A percentile compares a stretch with the other conserved stretches of the same genome.
Evolutionary conservation across 1,140 invertebrate species (phyloP).

Genomic region (Lepidurus apus): DNA sequence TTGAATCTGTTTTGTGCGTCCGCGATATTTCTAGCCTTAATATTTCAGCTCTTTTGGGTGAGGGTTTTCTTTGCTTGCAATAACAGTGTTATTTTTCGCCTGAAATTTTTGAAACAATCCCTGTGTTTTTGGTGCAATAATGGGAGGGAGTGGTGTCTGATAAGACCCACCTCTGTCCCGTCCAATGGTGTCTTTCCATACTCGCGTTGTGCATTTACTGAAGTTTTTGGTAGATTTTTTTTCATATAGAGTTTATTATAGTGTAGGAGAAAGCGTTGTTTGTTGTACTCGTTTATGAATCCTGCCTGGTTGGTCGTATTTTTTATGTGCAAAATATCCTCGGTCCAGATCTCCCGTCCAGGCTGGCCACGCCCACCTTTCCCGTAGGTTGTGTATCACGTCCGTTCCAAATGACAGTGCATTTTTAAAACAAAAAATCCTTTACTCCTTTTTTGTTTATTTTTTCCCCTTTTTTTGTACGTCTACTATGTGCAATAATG

Average conservation of each 20-base stretch:
- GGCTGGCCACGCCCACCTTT: slow-evolving; percentile 9
- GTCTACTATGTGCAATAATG: slow-evolving; percentile 9
- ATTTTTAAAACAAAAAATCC: neutral
- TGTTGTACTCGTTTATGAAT: neutral
- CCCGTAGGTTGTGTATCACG: slow-evolving; percentile 20
- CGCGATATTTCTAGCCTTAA: neutral
- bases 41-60: neutral
- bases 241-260: neutral
- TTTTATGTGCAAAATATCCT: slow-evolving; percentile 19
- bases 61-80: neutral
- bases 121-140: slow-evolving; percentile 15
- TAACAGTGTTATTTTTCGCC: neutral
- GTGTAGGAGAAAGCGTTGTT: neutral
- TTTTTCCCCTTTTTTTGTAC: neutral
- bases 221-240: neutral
- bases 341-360: slow-evolving; percentile 20
- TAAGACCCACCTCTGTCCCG: neutral
- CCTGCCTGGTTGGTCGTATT: slow-evolving; percentile 13
- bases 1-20: neutral
- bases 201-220: neutral
- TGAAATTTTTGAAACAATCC: neutral
- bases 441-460: neutral
- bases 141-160: neutral
- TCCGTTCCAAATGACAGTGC: slow-evolving; percentile 21
- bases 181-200: slow-evolving; percentile 18